Evolutionary conservation across 2,113 vertebrate genomes (phyloP).

Genomic region (Piprites chloris): DNA sequence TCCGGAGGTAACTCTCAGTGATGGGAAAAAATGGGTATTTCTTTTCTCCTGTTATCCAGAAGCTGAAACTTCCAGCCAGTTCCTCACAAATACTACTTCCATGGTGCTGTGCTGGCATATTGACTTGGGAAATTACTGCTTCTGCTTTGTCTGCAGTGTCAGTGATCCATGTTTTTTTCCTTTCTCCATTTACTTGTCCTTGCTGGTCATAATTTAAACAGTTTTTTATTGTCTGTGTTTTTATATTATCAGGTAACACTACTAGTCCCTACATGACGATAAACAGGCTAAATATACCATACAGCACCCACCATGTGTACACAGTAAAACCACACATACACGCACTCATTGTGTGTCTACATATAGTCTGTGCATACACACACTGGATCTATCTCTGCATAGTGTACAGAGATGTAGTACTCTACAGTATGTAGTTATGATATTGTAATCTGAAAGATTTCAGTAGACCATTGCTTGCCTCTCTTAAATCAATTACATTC

Average conservation of each 20-base stretch:
- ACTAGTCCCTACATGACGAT: background rate
- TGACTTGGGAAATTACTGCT: background rate
- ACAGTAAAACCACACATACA: background rate
- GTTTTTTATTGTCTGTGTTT: background rate
- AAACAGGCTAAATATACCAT: background rate
- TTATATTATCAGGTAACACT: background rate
- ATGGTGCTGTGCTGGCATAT: background rate
- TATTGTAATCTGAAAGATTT: background rate
- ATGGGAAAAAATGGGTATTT: background rate
- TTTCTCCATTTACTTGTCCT: background rate
- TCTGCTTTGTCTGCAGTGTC: background rate
- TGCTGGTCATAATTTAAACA: background rate
- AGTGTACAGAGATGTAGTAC: background rate
- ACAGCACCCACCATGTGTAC: background rate
- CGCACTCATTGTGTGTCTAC: background rate
- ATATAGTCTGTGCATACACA: background rate
- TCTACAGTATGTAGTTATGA: background rate
- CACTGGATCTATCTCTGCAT: background rate
- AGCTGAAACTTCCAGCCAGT: background rate
- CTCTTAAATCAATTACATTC: background rate
- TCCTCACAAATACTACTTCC: background rate
- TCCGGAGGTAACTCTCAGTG: background rate
- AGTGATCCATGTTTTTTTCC: background rate
- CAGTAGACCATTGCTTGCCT: background rate
- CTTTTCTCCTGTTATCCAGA: background rate